phyloP scores from a whole-genome alignment of 2,888 invertebrate species.

The Bombylius discolor region DNA sequence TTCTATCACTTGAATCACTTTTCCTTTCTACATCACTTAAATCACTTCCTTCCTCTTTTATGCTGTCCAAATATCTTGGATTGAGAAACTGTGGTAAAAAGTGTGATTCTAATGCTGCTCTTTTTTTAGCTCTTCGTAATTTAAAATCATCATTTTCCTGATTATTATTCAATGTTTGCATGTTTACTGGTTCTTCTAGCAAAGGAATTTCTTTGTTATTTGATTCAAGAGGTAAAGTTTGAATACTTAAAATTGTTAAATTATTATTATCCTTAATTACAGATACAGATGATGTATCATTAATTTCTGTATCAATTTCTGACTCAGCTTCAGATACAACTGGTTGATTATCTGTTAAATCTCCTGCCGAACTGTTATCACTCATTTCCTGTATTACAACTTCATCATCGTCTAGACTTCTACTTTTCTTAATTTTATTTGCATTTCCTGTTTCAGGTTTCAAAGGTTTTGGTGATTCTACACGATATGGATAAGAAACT shows the following conservation, averaged over 20 bases:
- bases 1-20: slow-evolving; percentile 22
- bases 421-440: slow-evolving; percentile 10
- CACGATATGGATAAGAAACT: slow-evolving; percentile 11
- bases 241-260: slow-evolving; percentile 11
- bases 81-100: slow-evolving; percentile 45
- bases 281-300: slow-evolving; percentile 12
- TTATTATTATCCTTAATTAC: background rate
- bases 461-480: slow-evolving; percentile 15
- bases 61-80: slow-evolving; percentile 59
- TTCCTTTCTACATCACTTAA: slow-evolving; percentile 45
- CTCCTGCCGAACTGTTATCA: slow-evolving; percentile 29
- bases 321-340: slow-evolving; percentile 51
- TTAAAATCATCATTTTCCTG: slow-evolving; percentile 25
- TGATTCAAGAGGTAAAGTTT: slow-evolving; percentile 14
- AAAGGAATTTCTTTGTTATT: slow-evolving; percentile 1
- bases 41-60: slow-evolving; percentile 64
- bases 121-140: slow-evolving; percentile 40
- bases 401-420: slow-evolving; percentile 13
- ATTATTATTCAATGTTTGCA: slow-evolving; percentile 3
- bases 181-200: background rate
- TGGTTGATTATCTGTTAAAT: slow-evolving; percentile 39
- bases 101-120: slow-evolving; percentile 42
- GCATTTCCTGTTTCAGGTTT: slow-evolving; percentile 1
- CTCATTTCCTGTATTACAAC: slow-evolving; percentile 30
- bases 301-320: slow-evolving; percentile 41